A percentile compares a stretch with the other conserved stretches of the same genome.
These are phyloP conservation scores for Psix sp. DNA, from an alignment of 1,140 invertebrate genomes.

Conservation along the genomic window DNA sequence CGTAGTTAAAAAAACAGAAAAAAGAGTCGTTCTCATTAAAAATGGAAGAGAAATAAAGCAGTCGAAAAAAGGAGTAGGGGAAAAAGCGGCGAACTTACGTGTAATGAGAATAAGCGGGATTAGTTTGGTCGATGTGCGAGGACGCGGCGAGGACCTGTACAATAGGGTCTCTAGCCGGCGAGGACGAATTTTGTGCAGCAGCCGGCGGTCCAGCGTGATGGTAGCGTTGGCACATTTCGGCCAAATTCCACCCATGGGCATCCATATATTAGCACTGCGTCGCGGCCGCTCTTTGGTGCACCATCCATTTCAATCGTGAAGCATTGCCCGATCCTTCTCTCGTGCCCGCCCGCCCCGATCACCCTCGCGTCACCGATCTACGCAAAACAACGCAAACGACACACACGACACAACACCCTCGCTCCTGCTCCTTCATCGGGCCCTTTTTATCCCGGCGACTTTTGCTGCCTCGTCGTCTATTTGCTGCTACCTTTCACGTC, in stretches of 20 bases:
- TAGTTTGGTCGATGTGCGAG: constrained; percentile 73
- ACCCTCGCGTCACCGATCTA: constrained; percentile 48
- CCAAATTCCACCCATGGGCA: constrained; percentile 78
- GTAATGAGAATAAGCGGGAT: constrained; percentile 74
- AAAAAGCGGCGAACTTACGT: constrained; percentile 67
- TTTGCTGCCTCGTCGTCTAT: constrained; percentile 5
- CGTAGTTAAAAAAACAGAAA: constrained; percentile 8
- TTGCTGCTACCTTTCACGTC: constrained; percentile 7
- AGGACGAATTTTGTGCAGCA: constrained; percentile 67
- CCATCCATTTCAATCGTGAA: constrained; percentile 75
- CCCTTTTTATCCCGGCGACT: constrained; percentile 34
- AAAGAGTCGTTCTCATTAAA: background rate
- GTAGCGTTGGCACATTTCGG: constrained; percentile 78
- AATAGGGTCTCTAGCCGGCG: constrained; percentile 73
- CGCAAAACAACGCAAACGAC: constrained; percentile 55
- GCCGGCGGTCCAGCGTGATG: constrained; percentile 73
- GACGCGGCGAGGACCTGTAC: constrained; percentile 68
- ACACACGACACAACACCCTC: constrained; percentile 58
- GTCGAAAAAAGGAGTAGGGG: background rate
- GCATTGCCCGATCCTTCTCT: constrained; percentile 53
- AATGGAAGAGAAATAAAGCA: background rate
- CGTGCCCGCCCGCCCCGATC: constrained; percentile 33
- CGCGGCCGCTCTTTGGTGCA: constrained; percentile 70
- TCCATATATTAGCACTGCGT: constrained; percentile 76
- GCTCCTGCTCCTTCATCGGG: constrained; percentile 46